Percentiles rank a stretch among this genome's conserved stretches.
Evolutionary conservation across 2,113 vertebrate species (phyloP).

Genomic region (Podilymbus podiceps): DNA sequence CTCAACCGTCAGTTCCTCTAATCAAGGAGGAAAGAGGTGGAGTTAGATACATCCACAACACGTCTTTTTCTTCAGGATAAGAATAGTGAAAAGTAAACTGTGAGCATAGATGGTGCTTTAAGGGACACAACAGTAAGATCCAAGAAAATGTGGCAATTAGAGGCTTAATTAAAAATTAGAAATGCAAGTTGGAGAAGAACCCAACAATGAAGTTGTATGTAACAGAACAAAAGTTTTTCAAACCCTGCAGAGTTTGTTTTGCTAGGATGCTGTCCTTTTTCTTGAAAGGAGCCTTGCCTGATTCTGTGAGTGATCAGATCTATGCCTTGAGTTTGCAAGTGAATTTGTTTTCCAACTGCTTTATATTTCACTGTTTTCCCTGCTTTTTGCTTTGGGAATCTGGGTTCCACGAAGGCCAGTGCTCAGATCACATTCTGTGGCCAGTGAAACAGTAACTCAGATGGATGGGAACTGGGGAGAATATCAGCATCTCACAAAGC

Average conservation of each 20-base stretch:
- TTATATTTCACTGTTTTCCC: neutral
- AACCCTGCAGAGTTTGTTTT: neutral
- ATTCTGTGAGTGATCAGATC: neutral
- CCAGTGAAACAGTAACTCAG: neutral
- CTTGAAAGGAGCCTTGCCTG: neutral
- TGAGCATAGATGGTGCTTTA: neutral
- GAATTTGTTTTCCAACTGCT: neutral
- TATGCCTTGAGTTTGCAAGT: neutral
- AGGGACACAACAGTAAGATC: neutral
- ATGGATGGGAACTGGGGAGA: neutral
- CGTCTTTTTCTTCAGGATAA: neutral
- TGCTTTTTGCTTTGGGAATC: neutral
- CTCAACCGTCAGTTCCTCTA: neutral
- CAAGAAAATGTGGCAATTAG: neutral
- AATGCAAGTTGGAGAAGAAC: constrained; percentile 15
- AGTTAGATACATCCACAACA: neutral
- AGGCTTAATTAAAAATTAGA: constrained; percentile 15
- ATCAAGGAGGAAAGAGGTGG: neutral
- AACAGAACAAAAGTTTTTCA: constrained; percentile 5
- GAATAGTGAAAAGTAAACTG: neutral
- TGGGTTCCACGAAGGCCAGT: neutral
- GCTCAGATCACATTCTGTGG: neutral
- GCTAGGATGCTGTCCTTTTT: neutral
- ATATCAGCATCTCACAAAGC: neutral
- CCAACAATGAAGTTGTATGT: neutral